A percentile compares a stretch with the other conserved stretches of the same genome.
Conservation (phyloP, 2,113 vertebrate species). For the Bombycilla garrulus region DNA sequence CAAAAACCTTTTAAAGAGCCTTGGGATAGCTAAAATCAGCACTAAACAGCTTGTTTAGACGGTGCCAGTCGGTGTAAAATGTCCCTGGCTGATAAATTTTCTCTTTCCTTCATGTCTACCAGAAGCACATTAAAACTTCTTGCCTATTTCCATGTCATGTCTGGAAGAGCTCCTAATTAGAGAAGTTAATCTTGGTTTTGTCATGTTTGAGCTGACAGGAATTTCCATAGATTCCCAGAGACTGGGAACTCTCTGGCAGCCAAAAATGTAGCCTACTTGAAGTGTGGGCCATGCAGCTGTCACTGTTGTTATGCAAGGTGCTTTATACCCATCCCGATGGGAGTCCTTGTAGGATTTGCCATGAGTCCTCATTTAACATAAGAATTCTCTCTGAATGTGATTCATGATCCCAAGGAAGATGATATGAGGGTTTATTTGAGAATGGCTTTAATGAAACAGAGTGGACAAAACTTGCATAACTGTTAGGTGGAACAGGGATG, state of each 20-base stretch:
- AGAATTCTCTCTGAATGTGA: background rate
- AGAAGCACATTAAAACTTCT: background rate
- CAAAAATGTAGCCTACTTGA: background rate
- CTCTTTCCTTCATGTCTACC: background rate
- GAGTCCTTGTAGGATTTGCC: background rate
- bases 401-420: background rate
- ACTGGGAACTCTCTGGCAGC: background rate
- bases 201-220: background rate
- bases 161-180: background rate
- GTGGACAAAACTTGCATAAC: background rate
- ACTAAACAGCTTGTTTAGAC: background rate
- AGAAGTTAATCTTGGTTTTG: slow-evolving; percentile 3
- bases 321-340: background rate
- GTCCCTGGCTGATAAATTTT: background rate
- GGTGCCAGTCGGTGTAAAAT: background rate
- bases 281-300: background rate
- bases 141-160: background rate
- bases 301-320: background rate
- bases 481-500: background rate
- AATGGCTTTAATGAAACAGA: background rate
- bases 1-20: background rate
- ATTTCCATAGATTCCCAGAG: background rate
- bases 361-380: background rate
- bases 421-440: background rate
- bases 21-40: background rate